Evolutionary conservation across 1,140 invertebrate genomes (phyloP).

Genomic region (Camponotus floridanus): DNA sequence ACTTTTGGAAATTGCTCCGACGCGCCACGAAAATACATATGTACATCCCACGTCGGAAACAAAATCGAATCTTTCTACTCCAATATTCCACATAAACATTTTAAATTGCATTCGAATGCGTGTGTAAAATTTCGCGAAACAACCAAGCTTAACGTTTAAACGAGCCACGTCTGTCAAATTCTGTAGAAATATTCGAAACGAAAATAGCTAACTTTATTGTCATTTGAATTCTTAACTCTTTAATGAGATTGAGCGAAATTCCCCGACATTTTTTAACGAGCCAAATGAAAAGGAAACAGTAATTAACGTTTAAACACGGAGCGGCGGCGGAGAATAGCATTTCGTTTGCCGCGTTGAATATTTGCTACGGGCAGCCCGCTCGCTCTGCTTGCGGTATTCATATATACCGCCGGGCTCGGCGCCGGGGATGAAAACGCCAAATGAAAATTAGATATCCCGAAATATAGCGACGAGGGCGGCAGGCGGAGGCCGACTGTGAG

Average conservation of each 20-base stretch:
- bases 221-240: conserved; percentile 6
- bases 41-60: not conserved
- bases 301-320: conserved; percentile 23
- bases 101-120: not conserved
- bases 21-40: not conserved
- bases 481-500: not conserved
- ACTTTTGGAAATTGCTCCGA: not conserved
- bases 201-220: not conserved
- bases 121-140: not conserved
- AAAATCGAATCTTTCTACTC: no score
- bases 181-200: not conserved
- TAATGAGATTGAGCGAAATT: not conserved
- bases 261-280: conserved; percentile 8
- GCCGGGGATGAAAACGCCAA: conserved; percentile 50
- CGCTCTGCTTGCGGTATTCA: conserved; percentile 14
- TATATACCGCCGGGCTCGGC: not conserved
- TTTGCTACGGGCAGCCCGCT: not conserved
- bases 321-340: conserved; percentile 4
- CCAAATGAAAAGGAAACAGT: conserved; percentile 25
- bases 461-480: conserved; percentile 10
- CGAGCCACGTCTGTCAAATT: not conserved
- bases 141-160: not conserved
- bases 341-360: conserved; percentile 15
- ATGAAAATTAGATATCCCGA: conserved; percentile 72
- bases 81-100: not conserved